phyloP scores from a whole-genome alignment of 2,113 vertebrate genomes.

The Elaphurus davidianus region DNA sequence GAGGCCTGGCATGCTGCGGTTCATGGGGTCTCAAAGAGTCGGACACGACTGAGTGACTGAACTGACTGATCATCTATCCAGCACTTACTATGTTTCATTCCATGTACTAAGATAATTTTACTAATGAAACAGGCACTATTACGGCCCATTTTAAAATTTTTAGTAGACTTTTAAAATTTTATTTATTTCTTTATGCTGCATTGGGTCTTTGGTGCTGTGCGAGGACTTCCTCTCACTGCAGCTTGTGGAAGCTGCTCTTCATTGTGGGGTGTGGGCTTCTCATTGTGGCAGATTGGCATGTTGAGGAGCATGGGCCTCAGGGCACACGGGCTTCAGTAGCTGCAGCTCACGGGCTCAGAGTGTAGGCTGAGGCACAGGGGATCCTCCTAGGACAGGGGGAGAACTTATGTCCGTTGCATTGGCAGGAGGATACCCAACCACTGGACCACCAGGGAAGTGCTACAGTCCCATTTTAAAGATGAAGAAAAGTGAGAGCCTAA shows the following conservation, averaged over 20 bases:
- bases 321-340: not conserved
- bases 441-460: not conserved
- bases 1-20: fast-evolving
- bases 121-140: not conserved
- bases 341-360: not conserved
- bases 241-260: not conserved
- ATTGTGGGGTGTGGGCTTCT: not conserved
- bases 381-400: not conserved
- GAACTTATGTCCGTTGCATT: not conserved
- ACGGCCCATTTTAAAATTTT: not conserved
- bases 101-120: not conserved
- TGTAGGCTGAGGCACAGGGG: not conserved
- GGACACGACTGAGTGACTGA: fast-evolving
- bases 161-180: not conserved
- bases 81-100: not conserved
- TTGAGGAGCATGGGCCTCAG: not conserved
- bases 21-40: fast-evolving
- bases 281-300: not conserved
- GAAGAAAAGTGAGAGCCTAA: not conserved
- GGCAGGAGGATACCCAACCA: not conserved
- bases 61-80: not conserved
- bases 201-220: not conserved
- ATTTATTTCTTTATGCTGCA: not conserved
- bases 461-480: not conserved
- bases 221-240: not conserved